phyloP scores from a whole-genome alignment of 2,797 vertebrate genomes.

The Phalanger gymnotis region DNA sequence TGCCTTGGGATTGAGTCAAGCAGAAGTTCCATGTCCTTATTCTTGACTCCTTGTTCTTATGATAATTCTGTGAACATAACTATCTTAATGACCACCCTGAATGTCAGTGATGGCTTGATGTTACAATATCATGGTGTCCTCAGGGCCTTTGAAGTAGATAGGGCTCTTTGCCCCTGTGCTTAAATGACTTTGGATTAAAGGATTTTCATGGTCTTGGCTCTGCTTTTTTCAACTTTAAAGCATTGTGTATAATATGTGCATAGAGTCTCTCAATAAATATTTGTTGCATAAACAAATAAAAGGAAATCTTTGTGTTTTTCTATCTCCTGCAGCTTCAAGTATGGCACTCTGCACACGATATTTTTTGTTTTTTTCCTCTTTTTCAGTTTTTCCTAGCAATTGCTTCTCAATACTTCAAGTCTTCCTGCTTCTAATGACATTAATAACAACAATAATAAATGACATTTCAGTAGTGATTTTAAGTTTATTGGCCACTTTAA shows the following conservation, averaged over 20 bases:
- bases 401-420: not conserved
- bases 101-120: too few relatives aligned
- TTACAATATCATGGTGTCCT: not conserved
- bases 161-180: not conserved
- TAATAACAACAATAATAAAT: not conserved
- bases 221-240: not conserved
- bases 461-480: too few relatives aligned
- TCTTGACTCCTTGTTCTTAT: too few relatives aligned
- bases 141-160: not conserved
- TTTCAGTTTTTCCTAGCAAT: not conserved
- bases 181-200: not conserved
- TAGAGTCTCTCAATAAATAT: not conserved
- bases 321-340: not conserved
- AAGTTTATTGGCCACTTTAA: not conserved
- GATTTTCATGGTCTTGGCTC: not conserved
- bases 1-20: not conserved
- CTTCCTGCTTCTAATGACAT: not conserved
- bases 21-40: not conserved
- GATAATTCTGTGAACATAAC: not conserved
- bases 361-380: too few relatives aligned
- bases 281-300: not conserved
- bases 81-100: not conserved
- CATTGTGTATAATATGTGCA: not conserved
- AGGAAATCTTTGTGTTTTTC: not conserved
- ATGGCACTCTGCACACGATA: not conserved